These are phyloP conservation scores for Acipenser oxyrinchus DNA, from an alignment of 2,797 vertebrate genomes.

Conservation along the genomic window DNA sequence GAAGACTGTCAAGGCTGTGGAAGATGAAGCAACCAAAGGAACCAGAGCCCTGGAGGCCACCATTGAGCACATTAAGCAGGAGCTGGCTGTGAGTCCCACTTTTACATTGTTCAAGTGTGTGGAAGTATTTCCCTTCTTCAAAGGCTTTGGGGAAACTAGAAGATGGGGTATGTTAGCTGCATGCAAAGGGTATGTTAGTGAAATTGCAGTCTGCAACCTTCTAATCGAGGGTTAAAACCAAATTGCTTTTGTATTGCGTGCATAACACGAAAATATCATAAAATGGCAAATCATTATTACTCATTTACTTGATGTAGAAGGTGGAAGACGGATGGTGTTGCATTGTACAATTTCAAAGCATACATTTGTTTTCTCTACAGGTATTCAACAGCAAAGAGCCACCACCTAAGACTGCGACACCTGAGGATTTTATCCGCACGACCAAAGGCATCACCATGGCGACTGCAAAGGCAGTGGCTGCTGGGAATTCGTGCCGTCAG, in stretches of 20 bases:
- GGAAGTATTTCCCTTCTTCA: neutral
- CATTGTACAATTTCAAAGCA: neutral
- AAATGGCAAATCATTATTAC: too few species aligned
- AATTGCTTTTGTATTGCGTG: too few species aligned
- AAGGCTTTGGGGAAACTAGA: too few species aligned
- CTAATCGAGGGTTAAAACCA: too few species aligned
- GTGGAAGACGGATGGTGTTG: neutral
- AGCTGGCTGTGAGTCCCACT: slow-evolving; percentile 72
- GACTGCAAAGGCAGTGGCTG: slow-evolving; percentile 93
- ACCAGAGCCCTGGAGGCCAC: slow-evolving; percentile 89
- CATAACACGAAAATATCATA: too few species aligned
- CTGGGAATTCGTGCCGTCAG: slow-evolving; percentile 93
- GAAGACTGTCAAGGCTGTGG: slow-evolving; percentile 95
- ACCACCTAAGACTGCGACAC: slow-evolving; percentile 81
- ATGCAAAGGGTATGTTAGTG: too few species aligned
- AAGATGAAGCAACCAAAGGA: slow-evolving; percentile 94
- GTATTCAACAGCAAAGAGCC: slow-evolving; percentile 83
- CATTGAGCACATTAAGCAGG: slow-evolving; percentile 93
- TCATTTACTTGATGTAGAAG: neutral
- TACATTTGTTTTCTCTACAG: slow-evolving; percentile 40
- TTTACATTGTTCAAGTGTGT: neutral
- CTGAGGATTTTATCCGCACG: slow-evolving; percentile 95
- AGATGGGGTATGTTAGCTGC: too few species aligned
- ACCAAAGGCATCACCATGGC: slow-evolving; percentile 97
- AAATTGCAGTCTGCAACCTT: too few species aligned